Evolutionary conservation across 2,113 vertebrate genomes (phyloP), one percentile per base, ranked within the genome.

Genomic region (Epinephelus fuscoguttatus): DNA sequence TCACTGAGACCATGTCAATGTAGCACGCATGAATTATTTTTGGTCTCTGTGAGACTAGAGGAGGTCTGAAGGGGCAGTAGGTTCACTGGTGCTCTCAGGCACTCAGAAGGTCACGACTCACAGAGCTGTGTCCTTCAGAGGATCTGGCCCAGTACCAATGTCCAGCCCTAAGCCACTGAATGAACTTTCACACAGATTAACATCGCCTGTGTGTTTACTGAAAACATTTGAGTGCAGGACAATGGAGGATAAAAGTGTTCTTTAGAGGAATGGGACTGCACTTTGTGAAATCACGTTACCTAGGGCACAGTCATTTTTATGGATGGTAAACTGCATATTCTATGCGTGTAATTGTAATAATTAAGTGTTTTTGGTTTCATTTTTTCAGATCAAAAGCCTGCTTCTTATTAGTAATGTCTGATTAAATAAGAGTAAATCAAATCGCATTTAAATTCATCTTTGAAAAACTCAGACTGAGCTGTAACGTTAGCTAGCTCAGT

Each of bases 81-180:
- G 76, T 75, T 70, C 59, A 70, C 9, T 12, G 25, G 15, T 63
- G 67, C 57, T 79, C 81, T 52, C 25, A 68, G 78, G 78, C 42
- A 47, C 40, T 30, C 60, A 14, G 25, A 55, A 49, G 73, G 50
- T 70, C 3, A 27, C 27, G 4, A 61, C 45, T 69, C 25, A 17
- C 25, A 57, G 19, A 57, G 52, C 12, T 2, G 40, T 42, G 69
- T 75, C 80, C 64, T 70, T 47, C 27, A 37, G 30, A 79, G 59
- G 55, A 83, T 52, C 15, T 55, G 59, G 52, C 63, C 37, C 21
- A 17, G 52, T 55, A 47, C 23, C 56, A 68, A 30, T 56, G 69
- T 78, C 75, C 59, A 76, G 3, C 56, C 21, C 25, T 25, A 2
- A 72, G 67, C 71, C 61, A 23, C 64, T 56, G 59, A 69, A 6